Base-by-base conservation (phyloP, 37 sponge, comb jelly and placozoan species). In the Aphrocallistes beatrix region DNA sequence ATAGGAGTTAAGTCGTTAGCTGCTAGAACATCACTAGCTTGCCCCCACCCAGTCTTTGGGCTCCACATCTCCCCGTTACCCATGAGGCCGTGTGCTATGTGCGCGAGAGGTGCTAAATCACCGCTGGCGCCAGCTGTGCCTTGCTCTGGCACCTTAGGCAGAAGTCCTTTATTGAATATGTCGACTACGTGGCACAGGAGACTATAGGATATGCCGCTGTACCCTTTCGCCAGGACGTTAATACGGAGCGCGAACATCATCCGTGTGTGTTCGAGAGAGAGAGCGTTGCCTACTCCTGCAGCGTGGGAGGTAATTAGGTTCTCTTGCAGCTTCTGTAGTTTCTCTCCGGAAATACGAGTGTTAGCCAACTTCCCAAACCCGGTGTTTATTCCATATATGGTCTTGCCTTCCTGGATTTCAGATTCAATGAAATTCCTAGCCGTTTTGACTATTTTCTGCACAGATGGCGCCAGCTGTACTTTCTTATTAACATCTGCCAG, bases 21-120 rank as follows among this genome's bases (percentile, higher is more conserved):
- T 8, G 88, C 82, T 48, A 96, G 85, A 34, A 93, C 90, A 82
- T 90, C 89, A 16, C 36, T 86, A 1, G 99, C 95, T 40, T 89
- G 51, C 16, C 85, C 89, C 99, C 96, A 95, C 17, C 96, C 99
- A 28, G 91, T 93, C 39, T 83, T 86, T 0, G 95, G 92, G 38
- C 96, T 93, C 99, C 99, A 98, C 96, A 98, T 93, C 23, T 85
- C 37, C 23, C 99, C 99, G 83, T 95, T 94, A 37, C 99, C 99
- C 87, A 95, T 93, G 51, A 95, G 84, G 0, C 96, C 99, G 19
- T 93, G 91, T 37, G 99, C 95, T 9, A 95, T 88, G 82, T 98
- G 99, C 13, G 89, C 83, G 42, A 98, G 90, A 36, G 99, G 99
- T 36, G 96, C 99, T 38, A 97, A 90, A 82, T 98, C 99, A 1